phyloP scores from a whole-genome alignment of 2,113 vertebrate species.

The Brevimyrus niger region DNA sequence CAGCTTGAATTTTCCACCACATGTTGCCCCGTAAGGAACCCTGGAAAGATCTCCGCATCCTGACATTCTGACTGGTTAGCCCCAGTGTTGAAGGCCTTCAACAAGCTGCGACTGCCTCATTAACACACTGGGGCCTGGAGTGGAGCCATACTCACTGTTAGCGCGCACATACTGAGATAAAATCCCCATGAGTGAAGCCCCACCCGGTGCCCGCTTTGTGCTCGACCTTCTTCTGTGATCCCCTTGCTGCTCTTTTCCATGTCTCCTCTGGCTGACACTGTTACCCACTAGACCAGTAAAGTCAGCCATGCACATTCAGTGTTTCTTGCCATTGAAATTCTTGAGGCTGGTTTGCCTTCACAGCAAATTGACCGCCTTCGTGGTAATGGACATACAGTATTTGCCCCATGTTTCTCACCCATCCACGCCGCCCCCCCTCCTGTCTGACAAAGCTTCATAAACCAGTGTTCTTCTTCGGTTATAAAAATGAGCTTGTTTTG shows the following conservation, averaged over 20 bases:
- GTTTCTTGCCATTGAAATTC: neutral
- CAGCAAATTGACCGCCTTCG: neutral
- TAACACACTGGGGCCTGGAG: constrained; percentile 19
- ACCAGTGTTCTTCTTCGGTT: neutral
- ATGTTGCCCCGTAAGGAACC: constrained; percentile 27
- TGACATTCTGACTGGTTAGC: constrained; percentile 14
- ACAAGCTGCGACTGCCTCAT: constrained; percentile 31
- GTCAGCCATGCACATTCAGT: neutral
- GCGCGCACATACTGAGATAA: constrained; percentile 43
- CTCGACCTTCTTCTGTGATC: neutral
- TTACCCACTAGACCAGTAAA: neutral
- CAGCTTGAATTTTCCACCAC: constrained; percentile 10
- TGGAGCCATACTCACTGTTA: constrained; percentile 31
- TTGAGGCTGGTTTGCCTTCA: neutral
- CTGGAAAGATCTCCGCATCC: neutral
- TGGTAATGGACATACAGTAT: neutral
- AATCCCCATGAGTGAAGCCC: constrained; percentile 37
- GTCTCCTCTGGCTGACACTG: neutral
- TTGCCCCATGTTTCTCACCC: constrained; percentile 16
- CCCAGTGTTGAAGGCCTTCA: constrained; percentile 23
- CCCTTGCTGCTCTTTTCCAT: neutral
- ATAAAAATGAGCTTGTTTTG: neutral
- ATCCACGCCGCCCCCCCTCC: neutral
- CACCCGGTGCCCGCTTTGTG: constrained; percentile 32
- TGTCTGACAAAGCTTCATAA: neutral